These are phyloP conservation scores for Sebastes glaucus DNA, from an alignment of 2,797 vertebrate genomes.

Conservation along the genomic window DNA sequence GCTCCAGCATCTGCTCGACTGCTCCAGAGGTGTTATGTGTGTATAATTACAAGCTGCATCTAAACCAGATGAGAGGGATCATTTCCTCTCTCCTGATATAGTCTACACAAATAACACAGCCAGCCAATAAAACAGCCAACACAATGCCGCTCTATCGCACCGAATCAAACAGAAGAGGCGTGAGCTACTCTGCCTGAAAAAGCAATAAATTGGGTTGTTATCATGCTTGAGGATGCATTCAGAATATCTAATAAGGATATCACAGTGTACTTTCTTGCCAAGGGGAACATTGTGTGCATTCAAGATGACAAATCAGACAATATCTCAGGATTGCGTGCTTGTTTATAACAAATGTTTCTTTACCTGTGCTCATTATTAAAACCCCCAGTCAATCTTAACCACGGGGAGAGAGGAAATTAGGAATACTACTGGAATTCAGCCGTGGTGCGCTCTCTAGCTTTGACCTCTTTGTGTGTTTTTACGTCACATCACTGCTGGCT, in stretches of 20 bases:
- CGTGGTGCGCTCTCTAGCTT: neutral
- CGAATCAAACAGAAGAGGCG: conserved; percentile 9
- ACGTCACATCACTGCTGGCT: neutral
- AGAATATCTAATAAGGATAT: neutral
- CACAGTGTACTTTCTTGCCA: neutral
- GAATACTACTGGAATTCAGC: conserved; percentile 10
- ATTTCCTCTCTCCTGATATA: conserved; percentile 16
- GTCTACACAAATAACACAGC: conserved; percentile 22
- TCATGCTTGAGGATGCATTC: neutral
- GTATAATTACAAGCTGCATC: conserved; percentile 35
- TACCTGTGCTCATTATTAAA: conserved; percentile 13
- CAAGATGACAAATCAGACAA: conserved; percentile 4
- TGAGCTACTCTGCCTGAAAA: neutral
- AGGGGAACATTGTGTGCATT: neutral
- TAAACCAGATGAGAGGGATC: conserved; percentile 27
- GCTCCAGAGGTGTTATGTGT: conserved; percentile 25
- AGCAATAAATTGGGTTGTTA: neutral
- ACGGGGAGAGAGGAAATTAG: conserved; percentile 10
- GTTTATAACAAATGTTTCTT: neutral
- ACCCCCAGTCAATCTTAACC: neutral
- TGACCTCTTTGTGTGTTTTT: conserved; percentile 14
- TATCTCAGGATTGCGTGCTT: neutral
- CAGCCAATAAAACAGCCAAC: neutral
- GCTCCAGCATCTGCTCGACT: conserved; percentile 29
- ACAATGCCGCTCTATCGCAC: neutral